Base-by-base conservation (phyloP, 2,888 invertebrate genomes). In the Andrena hattorfiana region DNA sequence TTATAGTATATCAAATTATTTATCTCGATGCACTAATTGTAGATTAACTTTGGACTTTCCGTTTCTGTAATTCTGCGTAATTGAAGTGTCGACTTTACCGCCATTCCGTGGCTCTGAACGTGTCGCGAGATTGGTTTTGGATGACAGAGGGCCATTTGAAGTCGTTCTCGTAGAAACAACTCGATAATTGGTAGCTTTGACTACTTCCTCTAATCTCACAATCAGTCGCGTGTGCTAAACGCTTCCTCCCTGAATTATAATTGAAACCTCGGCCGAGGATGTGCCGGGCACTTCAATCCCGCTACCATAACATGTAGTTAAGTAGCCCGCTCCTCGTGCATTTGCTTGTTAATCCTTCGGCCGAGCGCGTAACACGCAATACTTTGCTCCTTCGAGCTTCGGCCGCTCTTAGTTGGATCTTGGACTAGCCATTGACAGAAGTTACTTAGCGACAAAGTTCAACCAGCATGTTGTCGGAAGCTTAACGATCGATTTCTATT, bases 131-230 rank as follows among this genome's bases (percentile, higher is more conserved):
- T 54, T 67, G 66, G 30, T 60, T 70, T 63, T 8, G n/a, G 62
- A 54, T 56, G 59, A 35, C 69, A 35, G 42, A 26, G 66, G 56
- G 48, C 51, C 64, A n/a, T 23, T 13, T 28, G 42, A 59, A 56
- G 68, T 72, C 49, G 30, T 71, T 72, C 75, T 59, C 77, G 77
- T 13, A 56, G 66, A 70, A 72, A 42, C 63, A 64, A 68, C 68
- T 62, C 59, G 69, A 82, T 83, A 78, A 87, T 85, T 72, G 79
- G 56, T 49, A 56, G 60, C 68, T 66, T 60, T 48, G 80, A 81
- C 70, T 75, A 73, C 80, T 88, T 88, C 82, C 88, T 85, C 83
- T 67, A 86, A 88, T 88, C 75, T 77, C 66, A 26, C 88, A 86
- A 85, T 83, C 85, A 84, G 67, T 59, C 72, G 69, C 68, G 73